Percentiles rank a stretch among this genome's conserved stretches.
Conservation (phyloP, 1,140 invertebrate species). For the Dreissena rostriformis region DNA sequence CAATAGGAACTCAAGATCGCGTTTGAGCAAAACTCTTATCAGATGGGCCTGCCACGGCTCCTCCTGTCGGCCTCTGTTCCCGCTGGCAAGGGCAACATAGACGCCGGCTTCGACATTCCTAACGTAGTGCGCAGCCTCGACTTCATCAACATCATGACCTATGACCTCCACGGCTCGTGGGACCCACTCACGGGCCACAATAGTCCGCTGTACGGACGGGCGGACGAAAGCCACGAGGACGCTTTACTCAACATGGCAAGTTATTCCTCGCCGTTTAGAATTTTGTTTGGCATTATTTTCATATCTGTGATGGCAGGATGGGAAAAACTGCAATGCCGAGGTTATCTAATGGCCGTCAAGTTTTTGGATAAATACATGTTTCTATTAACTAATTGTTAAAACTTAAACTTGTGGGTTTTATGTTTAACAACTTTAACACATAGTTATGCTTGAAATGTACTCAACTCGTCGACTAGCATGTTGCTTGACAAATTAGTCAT, state of each 20-base stretch:
- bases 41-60: slow-evolving; percentile 89
- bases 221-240: slow-evolving; percentile 62
- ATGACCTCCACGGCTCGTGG: slow-evolving; percentile 97
- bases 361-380: not conserved
- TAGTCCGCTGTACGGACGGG: slow-evolving; percentile 75
- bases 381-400: not conserved
- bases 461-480: not conserved
- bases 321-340: no score
- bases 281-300: not conserved
- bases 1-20: slow-evolving; percentile 92
- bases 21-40: slow-evolving; percentile 92
- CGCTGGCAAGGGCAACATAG: slow-evolving; percentile 94
- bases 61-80: slow-evolving; percentile 96
- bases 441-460: not conserved
- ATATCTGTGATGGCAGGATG: not conserved
- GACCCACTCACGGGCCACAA: slow-evolving; percentile 90
- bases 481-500: not conserved
- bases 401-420: not conserved
- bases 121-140: slow-evolving; percentile 94
- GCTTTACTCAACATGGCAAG: slow-evolving; percentile 60
- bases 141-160: slow-evolving; percentile 95
- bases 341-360: not conserved
- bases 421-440: not conserved
- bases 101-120: slow-evolving; percentile 96
- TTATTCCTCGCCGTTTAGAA: not conserved